Percentiles rank a stretch among this genome's conserved stretches.
Conservation (phyloP, 64 coral and sea anemone species). For the Pocillopora damicornis region DNA sequence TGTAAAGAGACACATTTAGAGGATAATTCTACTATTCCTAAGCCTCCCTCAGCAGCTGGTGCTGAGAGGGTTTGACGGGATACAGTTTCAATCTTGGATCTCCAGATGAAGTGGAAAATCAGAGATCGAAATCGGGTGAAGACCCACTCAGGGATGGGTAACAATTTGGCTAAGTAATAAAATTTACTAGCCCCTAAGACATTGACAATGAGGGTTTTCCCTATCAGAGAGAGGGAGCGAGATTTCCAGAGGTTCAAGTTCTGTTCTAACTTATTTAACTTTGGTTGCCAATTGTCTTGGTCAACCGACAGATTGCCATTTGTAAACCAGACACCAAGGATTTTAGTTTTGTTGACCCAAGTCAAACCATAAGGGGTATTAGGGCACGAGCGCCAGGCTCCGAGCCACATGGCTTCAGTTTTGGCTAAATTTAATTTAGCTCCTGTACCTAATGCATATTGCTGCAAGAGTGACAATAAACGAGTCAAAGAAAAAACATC, state of each 20-base stretch:
- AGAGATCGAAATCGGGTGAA: neutral
- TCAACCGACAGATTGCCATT: neutral
- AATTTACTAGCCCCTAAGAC: constrained; percentile 1
- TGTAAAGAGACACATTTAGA: neutral
- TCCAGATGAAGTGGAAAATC: neutral
- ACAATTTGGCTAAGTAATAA: neutral
- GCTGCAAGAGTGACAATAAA: neutral
- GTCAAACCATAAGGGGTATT: neutral
- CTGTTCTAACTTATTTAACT: neutral
- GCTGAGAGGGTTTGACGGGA: neutral
- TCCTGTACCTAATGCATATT: constrained; percentile 28
- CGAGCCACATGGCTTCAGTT: constrained; percentile 26
- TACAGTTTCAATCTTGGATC: neutral
- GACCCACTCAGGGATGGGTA: neutral
- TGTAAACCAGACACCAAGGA: constrained; percentile 10
- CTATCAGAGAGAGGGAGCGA: neutral
- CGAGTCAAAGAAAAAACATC: neutral
- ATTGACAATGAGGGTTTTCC: constrained; percentile 25
- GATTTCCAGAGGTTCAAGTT: neutral
- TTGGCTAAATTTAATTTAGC: constrained; percentile 1
- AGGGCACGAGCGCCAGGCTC: neutral
- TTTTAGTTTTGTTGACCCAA: neutral
- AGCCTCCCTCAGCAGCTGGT: neutral
- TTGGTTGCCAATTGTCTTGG: constrained; percentile 5
- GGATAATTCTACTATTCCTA: neutral